These are phyloP conservation scores for Ahaetulla prasina DNA, from an alignment of 2,113 vertebrate species.

Conservation along the genomic window DNA sequence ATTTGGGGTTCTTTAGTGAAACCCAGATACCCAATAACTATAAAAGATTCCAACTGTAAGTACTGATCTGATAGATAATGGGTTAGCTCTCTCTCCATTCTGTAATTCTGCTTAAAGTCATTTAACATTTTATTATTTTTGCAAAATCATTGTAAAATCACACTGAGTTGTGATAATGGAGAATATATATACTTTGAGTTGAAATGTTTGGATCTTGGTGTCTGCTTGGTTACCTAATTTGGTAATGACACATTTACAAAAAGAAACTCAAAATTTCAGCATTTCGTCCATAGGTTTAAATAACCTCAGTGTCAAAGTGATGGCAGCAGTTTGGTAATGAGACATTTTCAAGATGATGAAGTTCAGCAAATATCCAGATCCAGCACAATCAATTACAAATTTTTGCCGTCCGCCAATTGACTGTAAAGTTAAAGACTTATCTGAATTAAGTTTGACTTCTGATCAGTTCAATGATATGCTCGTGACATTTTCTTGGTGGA, in stretches of 20 bases:
- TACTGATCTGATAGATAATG: neutral
- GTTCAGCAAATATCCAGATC: neutral
- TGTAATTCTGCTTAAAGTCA: neutral
- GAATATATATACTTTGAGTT: neutral
- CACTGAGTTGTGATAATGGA: neutral
- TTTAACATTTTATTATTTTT: neutral
- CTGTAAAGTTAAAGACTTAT: neutral
- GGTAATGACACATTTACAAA: neutral
- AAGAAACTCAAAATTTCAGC: neutral
- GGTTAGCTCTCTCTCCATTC: neutral
- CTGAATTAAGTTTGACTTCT: neutral
- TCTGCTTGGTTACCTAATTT: neutral
- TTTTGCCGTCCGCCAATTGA: neutral
- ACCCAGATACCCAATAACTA: neutral
- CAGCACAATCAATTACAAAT: neutral
- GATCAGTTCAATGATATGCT: neutral
- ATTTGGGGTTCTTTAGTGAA: neutral
- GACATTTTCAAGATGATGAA: neutral
- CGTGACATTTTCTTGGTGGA: neutral
- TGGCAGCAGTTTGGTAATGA: neutral
- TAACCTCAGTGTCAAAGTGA: neutral
- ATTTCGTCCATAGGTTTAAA: neutral
- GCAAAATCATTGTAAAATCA: neutral
- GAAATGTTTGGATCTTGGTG: neutral
- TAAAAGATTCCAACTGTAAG: neutral